These are phyloP conservation scores for Ostrea denselamellosa DNA, from an alignment of 1,140 invertebrate species.

Conservation along the genomic window DNA sequence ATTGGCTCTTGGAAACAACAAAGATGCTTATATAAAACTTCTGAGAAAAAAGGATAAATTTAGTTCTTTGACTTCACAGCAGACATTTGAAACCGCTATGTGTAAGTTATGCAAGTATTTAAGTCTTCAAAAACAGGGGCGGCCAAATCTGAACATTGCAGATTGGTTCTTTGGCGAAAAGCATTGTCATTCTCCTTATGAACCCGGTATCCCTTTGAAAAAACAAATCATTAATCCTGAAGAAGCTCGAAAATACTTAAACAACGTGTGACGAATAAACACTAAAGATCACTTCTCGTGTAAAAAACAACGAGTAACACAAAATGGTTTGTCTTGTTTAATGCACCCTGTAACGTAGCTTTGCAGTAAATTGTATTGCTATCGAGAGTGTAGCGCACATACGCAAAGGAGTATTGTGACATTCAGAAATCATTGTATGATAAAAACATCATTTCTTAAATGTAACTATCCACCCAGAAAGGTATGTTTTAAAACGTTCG, in stretches of 20 bases:
- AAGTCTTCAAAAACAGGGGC: not conserved
- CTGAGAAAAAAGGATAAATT: slow-evolving; percentile 32
- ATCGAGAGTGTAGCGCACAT: no score
- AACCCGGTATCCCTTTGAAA: not conserved
- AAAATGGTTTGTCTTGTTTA: no score
- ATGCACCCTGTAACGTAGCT: no score
- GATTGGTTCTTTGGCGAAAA: not conserved
- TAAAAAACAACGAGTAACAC: no score
- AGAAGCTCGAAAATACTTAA: not conserved
- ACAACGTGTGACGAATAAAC: not conserved
- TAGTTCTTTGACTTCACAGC: not conserved
- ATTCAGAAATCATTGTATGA: no score
- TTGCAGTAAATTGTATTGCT: no score
- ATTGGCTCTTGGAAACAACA: not conserved
- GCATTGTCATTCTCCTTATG: not conserved
- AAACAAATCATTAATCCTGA: not conserved
- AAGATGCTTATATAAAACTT: slow-evolving; percentile 13
- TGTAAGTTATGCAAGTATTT: slow-evolving; percentile 26
- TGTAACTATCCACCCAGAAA: no score
- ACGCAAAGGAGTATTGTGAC: no score
- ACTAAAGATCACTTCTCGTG: no score
- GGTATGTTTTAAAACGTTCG: no score
- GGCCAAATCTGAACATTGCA: not conserved
- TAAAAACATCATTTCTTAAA: no score
- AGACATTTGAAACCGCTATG: not conserved